Base-by-base conservation (phyloP, 2,797 vertebrate species). In the Brachymystax lenok region DNA sequence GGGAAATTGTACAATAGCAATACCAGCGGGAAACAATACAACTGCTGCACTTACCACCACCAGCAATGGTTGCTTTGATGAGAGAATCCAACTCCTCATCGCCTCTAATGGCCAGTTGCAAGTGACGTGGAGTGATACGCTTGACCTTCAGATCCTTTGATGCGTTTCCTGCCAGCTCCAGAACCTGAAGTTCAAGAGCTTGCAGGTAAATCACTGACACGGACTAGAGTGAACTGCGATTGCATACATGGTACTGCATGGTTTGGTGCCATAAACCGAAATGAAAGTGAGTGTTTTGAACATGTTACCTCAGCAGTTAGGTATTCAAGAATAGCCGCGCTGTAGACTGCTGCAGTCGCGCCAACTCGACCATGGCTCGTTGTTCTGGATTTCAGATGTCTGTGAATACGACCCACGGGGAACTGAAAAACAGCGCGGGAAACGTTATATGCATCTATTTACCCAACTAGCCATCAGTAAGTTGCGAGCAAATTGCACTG, bases 271-370 rank as follows among this genome's bases (percentile, higher is more conserved):
- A 46, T 46, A 46, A 46, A 46, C 10, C 10, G 10, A 35, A 5
- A 17, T 13, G 35, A 19, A 59, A 14, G 8, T 13, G 35, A 12
- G 10, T 46, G 10, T 12, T 27, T 2, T 13, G 8, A 4, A 1
- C 3, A 16, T 1, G 3, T 73, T 91, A 98, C 97, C 96, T 99
- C 98, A 0, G 98, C 98, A 0, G 97, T 99, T 77, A 99, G 95
- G 87, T 99, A 99, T 46, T 95, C 94, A 0, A 95, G 93, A 3
- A 95, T 95, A 6, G 94, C 94, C 4, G 95, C 95, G 82, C 95
- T 95, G 80, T 95, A 95, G 2, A 95, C 95, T 0, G 95, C 95
- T 5, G 94, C 94, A 1, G 95, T 95, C 80, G 94, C 95, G 17
- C 95, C 95, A 51, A 95, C 94, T 74, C 95, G 90, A 6, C 95